A percentile compares a stretch with the other conserved stretches of the same genome.
Evolutionary conservation across 2,113 vertebrate genomes (phyloP).

Genomic region (Leptosomus discolor): DNA sequence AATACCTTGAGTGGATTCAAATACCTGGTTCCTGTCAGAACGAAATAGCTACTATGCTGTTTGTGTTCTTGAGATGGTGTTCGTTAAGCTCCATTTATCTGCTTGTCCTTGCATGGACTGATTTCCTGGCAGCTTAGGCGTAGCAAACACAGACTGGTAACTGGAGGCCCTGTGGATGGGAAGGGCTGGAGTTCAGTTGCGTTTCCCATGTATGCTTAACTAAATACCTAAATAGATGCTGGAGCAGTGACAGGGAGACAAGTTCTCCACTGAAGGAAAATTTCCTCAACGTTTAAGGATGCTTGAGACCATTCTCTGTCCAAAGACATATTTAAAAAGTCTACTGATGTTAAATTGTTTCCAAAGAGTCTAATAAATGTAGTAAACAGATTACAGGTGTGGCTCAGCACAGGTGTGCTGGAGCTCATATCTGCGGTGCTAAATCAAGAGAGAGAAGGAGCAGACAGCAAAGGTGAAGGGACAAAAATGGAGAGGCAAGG

Average conservation of each 20-base stretch:
- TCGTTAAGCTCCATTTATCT: background rate
- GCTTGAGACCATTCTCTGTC: background rate
- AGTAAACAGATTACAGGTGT: background rate
- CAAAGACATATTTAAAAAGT: background rate
- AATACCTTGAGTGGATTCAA: background rate
- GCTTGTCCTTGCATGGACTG: background rate
- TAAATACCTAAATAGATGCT: background rate
- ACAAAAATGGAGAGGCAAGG: background rate
- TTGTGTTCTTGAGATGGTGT: background rate
- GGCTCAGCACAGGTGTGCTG: background rate
- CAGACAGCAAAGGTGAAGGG: background rate
- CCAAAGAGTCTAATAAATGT: background rate
- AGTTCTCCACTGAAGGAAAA: background rate
- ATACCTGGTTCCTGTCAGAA: background rate
- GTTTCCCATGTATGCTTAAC: background rate
- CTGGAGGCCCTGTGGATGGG: background rate
- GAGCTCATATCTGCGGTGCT: background rate
- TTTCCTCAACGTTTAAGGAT: background rate
- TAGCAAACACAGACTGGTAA: background rate
- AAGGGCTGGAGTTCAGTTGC: background rate
- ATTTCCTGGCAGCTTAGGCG: background rate
- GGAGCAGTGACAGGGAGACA: background rate
- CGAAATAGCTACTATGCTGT: background rate
- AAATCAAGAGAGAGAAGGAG: background rate
- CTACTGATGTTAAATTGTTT: background rate